phyloP scores from a whole-genome alignment of 2,113 vertebrate genomes.

The Heliornis fulica region DNA sequence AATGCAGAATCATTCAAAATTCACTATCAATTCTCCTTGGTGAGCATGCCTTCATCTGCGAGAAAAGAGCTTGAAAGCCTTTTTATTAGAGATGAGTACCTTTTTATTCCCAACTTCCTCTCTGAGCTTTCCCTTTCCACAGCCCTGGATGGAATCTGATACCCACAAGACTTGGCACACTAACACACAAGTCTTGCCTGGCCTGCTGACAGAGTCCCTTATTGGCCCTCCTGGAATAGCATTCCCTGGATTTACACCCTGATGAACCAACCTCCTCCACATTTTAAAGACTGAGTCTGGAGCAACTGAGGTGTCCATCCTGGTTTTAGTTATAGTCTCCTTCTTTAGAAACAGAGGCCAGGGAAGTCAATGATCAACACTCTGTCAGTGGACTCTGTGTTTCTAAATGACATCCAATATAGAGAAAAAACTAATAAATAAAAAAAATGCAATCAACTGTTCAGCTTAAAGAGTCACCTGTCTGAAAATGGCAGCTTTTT shows the following conservation, averaged over 20 bases:
- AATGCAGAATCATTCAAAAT: not conserved
- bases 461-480: not conserved
- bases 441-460: not conserved
- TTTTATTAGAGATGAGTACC: not conserved
- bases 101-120: not conserved
- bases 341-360: not conserved
- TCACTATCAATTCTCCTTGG: not conserved
- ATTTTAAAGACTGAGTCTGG: not conserved
- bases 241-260: not conserved
- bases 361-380: not conserved
- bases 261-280: not conserved
- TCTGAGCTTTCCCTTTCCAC: not conserved
- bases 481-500: not conserved
- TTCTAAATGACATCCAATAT: not conserved
- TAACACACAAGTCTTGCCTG: not conserved
- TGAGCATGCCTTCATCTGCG: not conserved
- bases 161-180: accelerated
- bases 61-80: not conserved
- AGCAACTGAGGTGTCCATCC: not conserved
- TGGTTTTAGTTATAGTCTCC: not conserved
- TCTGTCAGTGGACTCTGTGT: not conserved
- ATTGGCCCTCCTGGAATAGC: not conserved
- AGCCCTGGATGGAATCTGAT: not conserved
- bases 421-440: not conserved
- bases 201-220: not conserved